Evolutionary conservation across 2,113 vertebrate species (phyloP), one percentile per base, ranked within the genome.

Genomic region (Pachypanchax playfairii): DNA sequence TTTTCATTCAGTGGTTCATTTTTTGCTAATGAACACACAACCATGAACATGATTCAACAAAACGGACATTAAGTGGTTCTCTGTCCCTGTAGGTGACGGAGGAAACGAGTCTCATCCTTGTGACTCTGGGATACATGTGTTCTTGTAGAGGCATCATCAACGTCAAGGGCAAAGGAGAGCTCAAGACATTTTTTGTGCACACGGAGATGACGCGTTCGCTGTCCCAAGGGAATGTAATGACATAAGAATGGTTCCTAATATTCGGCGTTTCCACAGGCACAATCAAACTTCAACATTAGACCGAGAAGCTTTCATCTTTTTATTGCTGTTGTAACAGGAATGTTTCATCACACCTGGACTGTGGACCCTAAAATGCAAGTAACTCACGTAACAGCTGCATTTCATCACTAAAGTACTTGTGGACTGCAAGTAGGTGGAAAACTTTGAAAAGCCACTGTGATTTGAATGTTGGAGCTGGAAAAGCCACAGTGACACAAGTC

Each of bases 151-250:
- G 97, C 52, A 94, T 98, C 77, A 99, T 99, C 87, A 98, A 98
- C 2, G 97, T 99, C 64, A 99, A 99, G 89, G 97, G 97, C 49
- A 99, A 99, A 90, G 97, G 96, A 67, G 95, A 99, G 61, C 79
- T 99, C 70, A 96, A 94, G 88, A 99, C 96, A 2, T 99, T 94
- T 88, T 99, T 97, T 77, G 94, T 98, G 25, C 95, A 95, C 90
- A 97, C 96, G 0, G 97, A 99, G 90, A 97, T 98, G 94, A 95
- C 93, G 62, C 91, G 95, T 57, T 95, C 96, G 31, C 92, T 96
- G 51, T 98, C 96, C 78, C 97, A 98, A 77, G 95, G 91, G 59
- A 92, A 89, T 53, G 80, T 92, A 50, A 87, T 91, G 87, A 80
- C 86, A 5, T 90, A 73, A 91, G 49, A 77, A 38, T 36, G 58